Base-by-base conservation (phyloP, 2,888 invertebrate species). In the Epinotia demarniana region DNA sequence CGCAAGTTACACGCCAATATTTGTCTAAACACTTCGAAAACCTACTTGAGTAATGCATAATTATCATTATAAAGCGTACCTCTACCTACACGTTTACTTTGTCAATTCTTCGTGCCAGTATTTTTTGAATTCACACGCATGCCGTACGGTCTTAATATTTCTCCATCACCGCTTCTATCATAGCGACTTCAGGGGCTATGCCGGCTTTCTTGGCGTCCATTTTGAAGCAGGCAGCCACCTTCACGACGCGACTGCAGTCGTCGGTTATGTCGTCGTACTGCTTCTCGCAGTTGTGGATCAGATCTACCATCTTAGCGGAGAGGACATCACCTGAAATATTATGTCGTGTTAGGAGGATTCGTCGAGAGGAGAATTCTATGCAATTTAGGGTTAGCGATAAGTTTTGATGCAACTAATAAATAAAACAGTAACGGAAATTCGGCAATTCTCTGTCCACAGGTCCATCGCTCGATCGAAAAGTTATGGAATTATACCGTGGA, bases 271-370 rank as follows among this genome's bases (percentile, higher is more conserved):
- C 84, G 23, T 92, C 89, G 80, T 83, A 89, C 53, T 90, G 83
- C 80, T 92, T 89, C 85, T 94, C 93, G 58, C 93, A 94, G 76
- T 89, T 89, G 85, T 93, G 93, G 77, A 93, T 90, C 78, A 93
- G 84, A 0, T 83, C 77, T 43, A 94, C 92, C 88, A 94, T 87
- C 78, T 85, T 91, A 0, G 80, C 80, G 0, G 93, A 89, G 1
- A 93, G 86, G 2, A 90, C 79, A 23, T 92, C 86, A 55, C 93
- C 93, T 93, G 81, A 12, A 80, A 78, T 19, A 19, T 18, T 16
- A 2, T 9, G 9, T 39, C 39, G 39, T 39, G 39, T 39, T 39
- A 39, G 39, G 39, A 39, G 8, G 39, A 39, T 39, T 39, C 9
- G 8, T 9, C 1, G 9, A 39, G 8, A 9, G 39, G 39, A 9